These are phyloP conservation scores for Saguinus midas DNA, from an alignment of 2,113 vertebrate species.

Conservation along the genomic window DNA sequence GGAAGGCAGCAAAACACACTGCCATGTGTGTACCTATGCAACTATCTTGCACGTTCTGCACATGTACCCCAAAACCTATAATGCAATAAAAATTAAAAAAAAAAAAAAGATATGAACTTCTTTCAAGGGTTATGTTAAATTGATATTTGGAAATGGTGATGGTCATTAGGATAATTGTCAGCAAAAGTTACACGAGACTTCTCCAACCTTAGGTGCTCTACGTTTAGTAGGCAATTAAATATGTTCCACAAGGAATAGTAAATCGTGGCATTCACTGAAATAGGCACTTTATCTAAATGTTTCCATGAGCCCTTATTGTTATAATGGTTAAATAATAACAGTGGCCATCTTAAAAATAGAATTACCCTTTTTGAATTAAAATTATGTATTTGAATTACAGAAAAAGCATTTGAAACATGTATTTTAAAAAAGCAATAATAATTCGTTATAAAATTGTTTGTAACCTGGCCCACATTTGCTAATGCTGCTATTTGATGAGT, in stretches of 20 bases:
- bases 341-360: neutral
- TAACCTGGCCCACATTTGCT: neutral
- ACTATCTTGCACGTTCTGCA: too few relatives aligned
- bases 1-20: too few relatives aligned
- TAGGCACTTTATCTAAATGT: neutral
- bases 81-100: too few relatives aligned
- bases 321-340: neutral
- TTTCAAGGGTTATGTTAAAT: neutral
- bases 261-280: neutral
- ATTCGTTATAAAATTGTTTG: neutral
- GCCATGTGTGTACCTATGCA: too few relatives aligned
- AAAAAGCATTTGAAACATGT: neutral
- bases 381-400: neutral
- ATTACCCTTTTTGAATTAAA: neutral
- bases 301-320: neutral
- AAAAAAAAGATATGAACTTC: neutral
- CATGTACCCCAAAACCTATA: too few relatives aligned
- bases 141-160: neutral
- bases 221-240: neutral
- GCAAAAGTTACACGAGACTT: neutral
- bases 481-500: neutral
- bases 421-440: neutral
- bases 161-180: neutral
- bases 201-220: neutral
- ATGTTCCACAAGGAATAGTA: neutral